phyloP scores from a whole-genome alignment of 2,888 invertebrate species.

The Diploptera punctata region DNA sequence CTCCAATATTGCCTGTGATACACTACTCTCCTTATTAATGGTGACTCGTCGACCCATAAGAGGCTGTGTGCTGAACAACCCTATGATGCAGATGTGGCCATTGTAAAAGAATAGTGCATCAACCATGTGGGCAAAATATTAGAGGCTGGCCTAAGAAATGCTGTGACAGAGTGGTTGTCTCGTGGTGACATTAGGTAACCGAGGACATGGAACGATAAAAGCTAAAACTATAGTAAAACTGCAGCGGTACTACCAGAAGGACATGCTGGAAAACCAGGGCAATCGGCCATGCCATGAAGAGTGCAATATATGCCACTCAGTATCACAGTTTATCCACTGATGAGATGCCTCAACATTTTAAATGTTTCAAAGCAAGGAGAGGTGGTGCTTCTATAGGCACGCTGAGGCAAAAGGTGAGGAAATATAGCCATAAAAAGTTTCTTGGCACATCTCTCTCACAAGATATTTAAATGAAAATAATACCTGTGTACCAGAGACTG shows the following conservation, averaged over 20 bases:
- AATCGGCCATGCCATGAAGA: conserved; percentile 41
- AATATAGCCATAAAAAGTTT: not conserved
- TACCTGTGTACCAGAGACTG: conserved; percentile 37
- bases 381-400: not conserved
- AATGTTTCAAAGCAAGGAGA: not conserved
- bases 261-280: conserved; percentile 40
- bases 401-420: not conserved
- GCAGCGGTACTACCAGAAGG: conserved; percentile 41
- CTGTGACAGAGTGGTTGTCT: not conserved
- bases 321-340: conserved; percentile 45
- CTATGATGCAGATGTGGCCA: conserved; percentile 11
- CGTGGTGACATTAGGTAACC: not conserved
- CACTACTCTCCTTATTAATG: conserved; percentile 36
- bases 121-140: conserved; percentile 22
- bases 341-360: conserved; percentile 44
- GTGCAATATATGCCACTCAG: conserved; percentile 44
- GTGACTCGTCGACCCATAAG: conserved; percentile 27
- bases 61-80: conserved; percentile 7
- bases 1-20: conserved; percentile 22
- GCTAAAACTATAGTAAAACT: conserved; percentile 32
- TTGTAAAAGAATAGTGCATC: conserved; percentile 35
- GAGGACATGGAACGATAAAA: conserved; percentile 21
- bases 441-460: conserved; percentile 21
- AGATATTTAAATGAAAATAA: conserved; percentile 30
- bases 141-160: conserved; percentile 25